Base-by-base conservation (phyloP, 2,888 invertebrate species). In the Steinernema hermaphroditum region DNA sequence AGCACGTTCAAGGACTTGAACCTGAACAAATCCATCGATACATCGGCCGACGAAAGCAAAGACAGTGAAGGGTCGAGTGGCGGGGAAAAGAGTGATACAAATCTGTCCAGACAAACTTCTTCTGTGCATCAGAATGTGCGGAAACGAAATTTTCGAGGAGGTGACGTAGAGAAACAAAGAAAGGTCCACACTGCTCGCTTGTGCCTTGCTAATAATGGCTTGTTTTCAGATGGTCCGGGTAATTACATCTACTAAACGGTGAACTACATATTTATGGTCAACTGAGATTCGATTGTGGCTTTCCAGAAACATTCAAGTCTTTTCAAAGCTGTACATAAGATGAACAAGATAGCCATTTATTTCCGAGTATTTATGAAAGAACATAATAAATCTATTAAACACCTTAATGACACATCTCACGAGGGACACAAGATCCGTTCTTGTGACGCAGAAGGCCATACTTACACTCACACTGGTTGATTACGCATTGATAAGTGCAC, bases 211-310 rank as follows among this genome's bases (percentile, higher is more conserved):
- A 4, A 1, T 24, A 54, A 54, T 14, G 41, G 41, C 41, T 27
- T 27, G 27, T 32, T 32, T 62, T 62, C 32, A 62, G 62, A 19
- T 62, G 4, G 62, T 62, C 62, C 62, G 62, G 62, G 62, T 62
- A 62, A 62, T 62, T 6, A 29, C 62, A n/a, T 62, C 62, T 12
- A 32, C 62, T 27, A 62, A 62, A 29, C 62, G 62, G 62, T 62
- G 19, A 62, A 62, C 62, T 62, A 32, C 62, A 62, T 62, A 62
- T 62, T 62, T 32, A 32, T 32, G 16, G 62, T 62, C 32, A 62
- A 62, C 34, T 22, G 32, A 62, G 62, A 62, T 62, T 62, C 62
- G 62, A 62, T 62, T 16, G 62, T 62, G 62, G 62, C 62, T 62
- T 62, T 62, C 62, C 29, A 62, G n/a, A 62, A 49, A 29, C 22